Conservation (phyloP, 1,140 invertebrate species). For the Maconellicoccus hirsutus region DNA sequence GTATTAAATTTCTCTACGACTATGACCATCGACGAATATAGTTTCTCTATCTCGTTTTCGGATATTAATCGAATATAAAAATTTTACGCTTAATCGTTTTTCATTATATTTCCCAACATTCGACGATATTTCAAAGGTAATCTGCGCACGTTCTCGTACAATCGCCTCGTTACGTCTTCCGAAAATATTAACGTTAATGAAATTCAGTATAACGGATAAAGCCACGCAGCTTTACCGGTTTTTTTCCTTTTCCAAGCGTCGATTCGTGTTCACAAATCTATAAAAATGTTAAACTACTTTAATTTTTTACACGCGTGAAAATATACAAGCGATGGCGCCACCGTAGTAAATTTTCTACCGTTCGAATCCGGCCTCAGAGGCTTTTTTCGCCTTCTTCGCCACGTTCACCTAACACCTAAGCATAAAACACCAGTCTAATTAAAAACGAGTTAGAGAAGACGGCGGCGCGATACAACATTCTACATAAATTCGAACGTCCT, state of each 20-base stretch:
- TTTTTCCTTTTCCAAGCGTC: neutral
- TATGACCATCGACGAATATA: neutral
- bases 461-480: no score
- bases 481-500: no score
- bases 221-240: constrained; percentile 1
- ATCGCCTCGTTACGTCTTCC: neutral
- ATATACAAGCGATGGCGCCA: constrained; percentile 1
- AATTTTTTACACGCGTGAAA: constrained; percentile 1
- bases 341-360: neutral
- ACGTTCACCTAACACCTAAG: neutral
- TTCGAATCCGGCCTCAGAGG: neutral
- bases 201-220: constrained; percentile 4
- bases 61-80: no score
- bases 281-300: constrained; percentile 10
- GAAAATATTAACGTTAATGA: neutral
- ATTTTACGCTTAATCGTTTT: no score
- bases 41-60: no score
- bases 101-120: no score
- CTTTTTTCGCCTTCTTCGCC: neutral
- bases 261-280: constrained; percentile 8
- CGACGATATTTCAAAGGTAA: neutral
- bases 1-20: neutral
- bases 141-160: neutral
- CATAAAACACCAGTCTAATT: neutral
- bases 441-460: neutral